Percentiles rank a stretch among this genome's conserved stretches.
These are phyloP conservation scores for Zhengitettix transpicula DNA, from an alignment of 2,888 invertebrate species.

Conservation along the genomic window DNA sequence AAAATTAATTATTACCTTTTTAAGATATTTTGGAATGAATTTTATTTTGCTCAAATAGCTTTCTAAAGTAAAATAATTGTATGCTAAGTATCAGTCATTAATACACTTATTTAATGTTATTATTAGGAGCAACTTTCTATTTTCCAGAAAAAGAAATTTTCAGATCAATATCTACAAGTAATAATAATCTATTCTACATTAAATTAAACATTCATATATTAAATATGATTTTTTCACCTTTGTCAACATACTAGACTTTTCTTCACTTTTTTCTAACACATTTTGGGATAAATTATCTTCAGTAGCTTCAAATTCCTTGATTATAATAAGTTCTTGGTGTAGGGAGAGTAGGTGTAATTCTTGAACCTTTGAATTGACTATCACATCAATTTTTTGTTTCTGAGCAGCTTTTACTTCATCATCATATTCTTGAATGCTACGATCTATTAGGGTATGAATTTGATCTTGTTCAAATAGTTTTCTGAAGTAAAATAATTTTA, in stretches of 20 bases:
- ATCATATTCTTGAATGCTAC: constrained; percentile 48
- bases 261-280: constrained; percentile 31
- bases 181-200: no score
- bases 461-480: constrained; percentile 36
- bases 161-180: no score
- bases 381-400: constrained; percentile 37
- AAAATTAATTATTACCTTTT: no score
- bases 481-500: constrained; percentile 3
- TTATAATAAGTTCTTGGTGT: constrained; percentile 55
- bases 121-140: no score
- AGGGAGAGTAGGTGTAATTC: constrained; percentile 46
- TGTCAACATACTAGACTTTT: neutral
- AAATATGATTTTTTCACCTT: neutral
- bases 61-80: no score
- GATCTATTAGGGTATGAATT: constrained; percentile 39
- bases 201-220: no score
- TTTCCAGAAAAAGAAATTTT: no score
- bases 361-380: constrained; percentile 39
- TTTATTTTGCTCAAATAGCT: no score
- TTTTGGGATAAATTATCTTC: constrained; percentile 45
- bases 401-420: constrained; percentile 36
- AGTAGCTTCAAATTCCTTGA: constrained; percentile 53
- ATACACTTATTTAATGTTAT: no score
- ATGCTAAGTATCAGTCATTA: no score
- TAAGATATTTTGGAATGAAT: no score